Conservation (phyloP, 1,140 invertebrate species). For the Drosophila grimshawi region DNA sequence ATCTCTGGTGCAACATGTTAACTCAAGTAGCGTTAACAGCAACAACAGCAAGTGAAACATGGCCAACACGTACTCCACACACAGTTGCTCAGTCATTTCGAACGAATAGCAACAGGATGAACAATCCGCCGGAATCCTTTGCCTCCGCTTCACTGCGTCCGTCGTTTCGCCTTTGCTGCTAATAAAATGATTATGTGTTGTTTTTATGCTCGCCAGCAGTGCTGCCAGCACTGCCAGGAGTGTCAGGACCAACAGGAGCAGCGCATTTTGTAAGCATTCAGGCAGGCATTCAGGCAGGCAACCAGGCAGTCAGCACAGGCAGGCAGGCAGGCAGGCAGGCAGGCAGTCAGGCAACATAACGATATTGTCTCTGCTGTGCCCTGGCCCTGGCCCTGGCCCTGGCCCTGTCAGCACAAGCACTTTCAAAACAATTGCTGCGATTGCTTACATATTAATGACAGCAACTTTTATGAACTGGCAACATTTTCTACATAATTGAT, state of each 20-base stretch:
- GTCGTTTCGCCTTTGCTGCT: slow-evolving; percentile 58
- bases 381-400: not conserved
- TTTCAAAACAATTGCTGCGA: slow-evolving; percentile 66
- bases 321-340: not conserved
- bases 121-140: slow-evolving; percentile 65
- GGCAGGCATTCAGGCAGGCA: slow-evolving; percentile 2
- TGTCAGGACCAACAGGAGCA: not conserved
- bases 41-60: slow-evolving; percentile 40
- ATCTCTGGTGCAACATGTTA: slow-evolving; percentile 75
- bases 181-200: slow-evolving; percentile 82
- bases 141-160: slow-evolving; percentile 60
- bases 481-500: slow-evolving; percentile 65
- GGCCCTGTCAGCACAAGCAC: slow-evolving; percentile 19
- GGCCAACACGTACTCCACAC: slow-evolving; percentile 52
- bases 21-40: slow-evolving; percentile 63
- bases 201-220: slow-evolving; percentile 66
- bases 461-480: slow-evolving; percentile 67
- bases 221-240: no score
- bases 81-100: slow-evolving; percentile 36
- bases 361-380: slow-evolving; percentile 20
- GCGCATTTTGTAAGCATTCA: slow-evolving; percentile 14
- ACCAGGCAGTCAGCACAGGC: slow-evolving; percentile 15
- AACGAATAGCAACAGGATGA: slow-evolving; percentile 62
- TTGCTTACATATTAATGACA: slow-evolving; percentile 80
- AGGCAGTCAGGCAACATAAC: slow-evolving; percentile 4